phyloP scores from a whole-genome alignment of 2,888 invertebrate genomes.

The Atrina japonica region DNA sequence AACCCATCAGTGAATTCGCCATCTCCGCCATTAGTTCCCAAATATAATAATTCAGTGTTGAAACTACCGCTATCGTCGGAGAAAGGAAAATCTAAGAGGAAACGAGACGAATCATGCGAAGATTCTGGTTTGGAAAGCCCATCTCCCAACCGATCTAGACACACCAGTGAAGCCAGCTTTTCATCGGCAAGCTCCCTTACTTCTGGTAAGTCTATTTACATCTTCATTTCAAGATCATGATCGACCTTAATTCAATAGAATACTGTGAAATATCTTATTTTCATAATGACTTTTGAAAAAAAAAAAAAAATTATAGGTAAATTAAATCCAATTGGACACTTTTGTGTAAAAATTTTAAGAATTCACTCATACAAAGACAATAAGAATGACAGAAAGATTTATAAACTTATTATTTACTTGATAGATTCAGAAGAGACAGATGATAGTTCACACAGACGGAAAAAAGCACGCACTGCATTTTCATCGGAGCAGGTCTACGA shows the following conservation, averaged over 20 bases:
- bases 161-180: conserved; percentile 34
- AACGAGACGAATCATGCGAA: conserved; percentile 23
- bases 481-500: conserved; percentile 58
- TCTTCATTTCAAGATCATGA: not conserved
- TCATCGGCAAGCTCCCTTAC: conserved; percentile 24
- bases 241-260: not conserved
- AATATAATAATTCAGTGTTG: too few relatives aligned
- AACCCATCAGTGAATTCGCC: conserved; percentile 3
- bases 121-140: conserved; percentile 30
- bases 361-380: too few relatives aligned
- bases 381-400: too few relatives aligned
- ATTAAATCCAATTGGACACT: too few relatives aligned
- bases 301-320: too few relatives aligned
- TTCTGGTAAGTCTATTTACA: conserved; percentile 28
- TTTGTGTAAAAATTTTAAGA: too few relatives aligned
- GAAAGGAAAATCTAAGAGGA: conserved; percentile 16
- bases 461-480: conserved; percentile 67
- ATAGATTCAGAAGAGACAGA: conserved; percentile 33
- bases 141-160: conserved; percentile 26
- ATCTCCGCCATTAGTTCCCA: not conserved
- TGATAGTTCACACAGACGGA: conserved; percentile 34
- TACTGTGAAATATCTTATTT: not conserved
- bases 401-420: not conserved
- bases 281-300: not conserved
- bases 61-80: conserved; percentile 10